Evolutionary conservation across 2,888 invertebrate species (phyloP), one percentile per base, ranked within the genome.

Genomic region (Drosophila prostipennis): DNA sequence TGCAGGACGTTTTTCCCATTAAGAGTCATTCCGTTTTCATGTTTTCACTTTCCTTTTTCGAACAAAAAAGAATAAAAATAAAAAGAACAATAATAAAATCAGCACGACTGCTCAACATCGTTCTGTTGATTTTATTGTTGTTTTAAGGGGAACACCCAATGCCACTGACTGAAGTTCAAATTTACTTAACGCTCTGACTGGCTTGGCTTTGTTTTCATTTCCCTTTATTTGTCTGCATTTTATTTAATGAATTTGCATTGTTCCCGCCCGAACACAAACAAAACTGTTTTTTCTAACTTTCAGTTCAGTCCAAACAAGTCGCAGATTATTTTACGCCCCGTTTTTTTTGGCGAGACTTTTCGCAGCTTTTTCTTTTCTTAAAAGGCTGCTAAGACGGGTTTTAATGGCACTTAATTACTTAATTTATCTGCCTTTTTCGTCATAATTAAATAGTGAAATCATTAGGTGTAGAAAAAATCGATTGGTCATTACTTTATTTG

Each of bases 121-220:
- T 69, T 78, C 80, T 60, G 39, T 52, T 42, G 32, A 70, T 80
- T 63, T 79, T 59, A 64, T 68, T 81, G 57, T 75, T 60, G 11
- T 61, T 53, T 40, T 32, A 43, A 36, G 65, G 46, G 19, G 39
- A 53, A 40, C 23, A 45, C 32, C 16, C 42, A 43, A 26, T 32
- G 68, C 26, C 58, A 68, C 69, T 39, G 43, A 48, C 48, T 56
- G 60, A 71, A 76, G 67, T 59, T 81, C 26, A 68, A 57, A 72
- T 58, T 54, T 40, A 69, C 77, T 65, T 65, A 65, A 65, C 37
- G 64, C 64, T 68, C 64, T 29, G 68, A 16, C 37, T 53, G 69
- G 39, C 45, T 64, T 71, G 57, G 78, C 70, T 74, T 58, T 60
- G 70, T 63, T 67, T 75, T 59, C 76, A 78, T 67, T 65, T 43